Base-by-base conservation (phyloP, 2,113 vertebrate species). In the Macquaria australasica region DNA sequence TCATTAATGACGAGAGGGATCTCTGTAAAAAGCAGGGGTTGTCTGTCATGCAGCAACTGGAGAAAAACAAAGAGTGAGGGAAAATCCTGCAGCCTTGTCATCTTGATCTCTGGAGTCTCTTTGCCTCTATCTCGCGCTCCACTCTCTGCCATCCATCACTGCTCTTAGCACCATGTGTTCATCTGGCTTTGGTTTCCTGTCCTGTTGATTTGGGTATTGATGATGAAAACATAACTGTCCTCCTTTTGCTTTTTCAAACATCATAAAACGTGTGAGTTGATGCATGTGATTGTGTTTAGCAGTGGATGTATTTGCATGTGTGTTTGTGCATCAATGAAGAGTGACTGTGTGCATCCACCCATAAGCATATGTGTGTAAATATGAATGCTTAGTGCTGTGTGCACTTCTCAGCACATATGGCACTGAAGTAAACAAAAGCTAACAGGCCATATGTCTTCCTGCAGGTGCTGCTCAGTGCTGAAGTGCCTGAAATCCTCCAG, bases 1-100 rank as follows among this genome's bases (percentile, higher is more conserved):
- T 91, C 84, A 93, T 92, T 84, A 84, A 88, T 85, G 84, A 79
- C 5, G n/a, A 43, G 48, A 66, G 56, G 34, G 48, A 39, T 83
- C 39, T 73, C 64, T 67, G 70, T 41, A 68, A 72, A 76, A 75
- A 48, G 50, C 80, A 21, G 67, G 31, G 60, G 56, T 15, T 78
- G 74, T 55, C 83, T 82, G 77, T 82, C 82, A 73, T 9, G 1
- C 77, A 43, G 77, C 91, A 89, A 82, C 88, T 88, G 87, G 63
- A 73, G 79, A 58, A 77, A 74, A 80, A 87, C 77, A 86, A 84
- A 88, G 58, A 70, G 43, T 1, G 50, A 75, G 58, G 8, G 34
- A 28, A 64, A 79, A 79, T 37, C 23, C 68, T 73, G 81, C 84
- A 79, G 73, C 73, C n/a, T 71, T 73, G 73, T 87, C 77, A 59